Conservation (phyloP, 2,113 vertebrate genomes). For the Agapornis roseicollis region DNA sequence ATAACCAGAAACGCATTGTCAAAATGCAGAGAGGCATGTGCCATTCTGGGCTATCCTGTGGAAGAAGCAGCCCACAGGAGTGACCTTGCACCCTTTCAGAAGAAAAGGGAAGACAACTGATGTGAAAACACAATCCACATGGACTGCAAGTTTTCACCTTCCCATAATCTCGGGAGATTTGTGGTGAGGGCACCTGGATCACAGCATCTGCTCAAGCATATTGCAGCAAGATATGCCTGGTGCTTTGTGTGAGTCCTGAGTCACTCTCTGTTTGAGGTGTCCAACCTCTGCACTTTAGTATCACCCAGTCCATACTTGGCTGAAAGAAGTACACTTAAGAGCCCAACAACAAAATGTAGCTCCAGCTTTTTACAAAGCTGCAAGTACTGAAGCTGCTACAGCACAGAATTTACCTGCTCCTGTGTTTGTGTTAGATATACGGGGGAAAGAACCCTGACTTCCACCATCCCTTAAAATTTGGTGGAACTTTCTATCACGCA, state of each 20-base stretch:
- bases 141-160: not conserved
- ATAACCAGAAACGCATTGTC: not conserved
- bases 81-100: not conserved
- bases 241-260: not conserved
- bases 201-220: not conserved
- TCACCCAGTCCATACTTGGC: not conserved
- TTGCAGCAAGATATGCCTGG: not conserved
- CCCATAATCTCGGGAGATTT: not conserved
- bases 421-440: rapidly evolving
- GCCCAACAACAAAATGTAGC: not conserved
- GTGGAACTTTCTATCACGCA: not conserved
- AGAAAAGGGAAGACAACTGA: not conserved
- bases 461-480: not conserved
- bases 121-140: not conserved
- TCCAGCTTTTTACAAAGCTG: not conserved
- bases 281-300: not conserved
- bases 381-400: not conserved
- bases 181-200: not conserved
- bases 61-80: rapidly evolving
- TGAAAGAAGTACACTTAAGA: not conserved
- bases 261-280: not conserved
- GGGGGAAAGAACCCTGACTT: not conserved
- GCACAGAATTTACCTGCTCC: not conserved
- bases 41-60: rapidly evolving
- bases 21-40: rapidly evolving